Conservation (phyloP, 1,140 invertebrate genomes). For the Bradysia coprophila region DNA sequence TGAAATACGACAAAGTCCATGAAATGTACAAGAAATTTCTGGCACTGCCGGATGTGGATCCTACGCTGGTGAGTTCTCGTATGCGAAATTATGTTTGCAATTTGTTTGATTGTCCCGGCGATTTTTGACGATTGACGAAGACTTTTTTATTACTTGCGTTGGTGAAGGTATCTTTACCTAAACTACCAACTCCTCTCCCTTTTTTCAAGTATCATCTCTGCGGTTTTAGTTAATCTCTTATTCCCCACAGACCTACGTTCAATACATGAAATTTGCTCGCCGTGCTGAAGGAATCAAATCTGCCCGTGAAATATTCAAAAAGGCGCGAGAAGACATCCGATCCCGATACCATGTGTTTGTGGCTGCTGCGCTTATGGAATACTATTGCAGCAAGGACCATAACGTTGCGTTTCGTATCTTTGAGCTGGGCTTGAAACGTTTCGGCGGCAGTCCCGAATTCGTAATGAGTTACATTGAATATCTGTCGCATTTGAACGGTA, state of each 20-base stretch:
- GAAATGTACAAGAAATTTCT: conserved; percentile 88
- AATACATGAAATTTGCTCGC: conserved; percentile 97
- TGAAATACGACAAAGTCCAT: conserved; percentile 95
- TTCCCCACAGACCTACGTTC: conserved; percentile 82
- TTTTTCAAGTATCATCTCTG: neutral
- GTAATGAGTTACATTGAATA: conserved; percentile 94
- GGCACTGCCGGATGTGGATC: conserved; percentile 78
- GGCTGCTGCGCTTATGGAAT: conserved; percentile 95
- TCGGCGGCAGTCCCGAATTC: conserved; percentile 85
- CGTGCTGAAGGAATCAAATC: conserved; percentile 96
- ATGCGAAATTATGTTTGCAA: neutral
- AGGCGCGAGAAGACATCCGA: conserved; percentile 75
- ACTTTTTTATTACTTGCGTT: neutral
- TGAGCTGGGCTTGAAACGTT: conserved; percentile 94
- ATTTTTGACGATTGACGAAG: neutral
- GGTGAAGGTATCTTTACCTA: neutral
- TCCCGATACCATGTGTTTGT: conserved; percentile 88
- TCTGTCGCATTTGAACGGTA: conserved; percentile 92
- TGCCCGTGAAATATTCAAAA: conserved; percentile 85
- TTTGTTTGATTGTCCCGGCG: neutral
- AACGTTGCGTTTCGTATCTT: conserved; percentile 97
- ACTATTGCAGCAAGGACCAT: conserved; percentile 98
- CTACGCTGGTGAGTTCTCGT: conserved; percentile 59
- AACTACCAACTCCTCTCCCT: neutral
- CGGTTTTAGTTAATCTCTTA: neutral